phyloP scores from a whole-genome alignment of 2,113 vertebrate genomes.

The Salvator merianae region DNA sequence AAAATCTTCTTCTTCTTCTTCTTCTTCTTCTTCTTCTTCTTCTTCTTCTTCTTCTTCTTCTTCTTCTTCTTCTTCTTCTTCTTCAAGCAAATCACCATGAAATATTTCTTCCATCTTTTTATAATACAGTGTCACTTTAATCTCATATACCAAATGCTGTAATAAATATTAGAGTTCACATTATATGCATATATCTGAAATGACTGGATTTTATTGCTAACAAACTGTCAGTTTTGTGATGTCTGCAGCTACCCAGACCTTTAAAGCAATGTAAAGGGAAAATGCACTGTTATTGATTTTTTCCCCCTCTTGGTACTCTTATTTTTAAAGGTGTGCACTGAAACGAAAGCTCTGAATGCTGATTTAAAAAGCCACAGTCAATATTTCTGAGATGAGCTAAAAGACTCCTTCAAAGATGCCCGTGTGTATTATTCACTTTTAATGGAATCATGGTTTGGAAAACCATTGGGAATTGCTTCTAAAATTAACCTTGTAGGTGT shows the following conservation, averaged over 20 bases:
- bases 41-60: no score
- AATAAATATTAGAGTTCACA: constrained; percentile 22
- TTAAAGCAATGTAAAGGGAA: neutral
- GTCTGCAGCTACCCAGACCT: constrained; percentile 33
- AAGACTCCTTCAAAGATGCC: constrained; percentile 22
- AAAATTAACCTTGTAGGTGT: constrained; percentile 32
- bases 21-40: no score
- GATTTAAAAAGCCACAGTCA: constrained; percentile 31
- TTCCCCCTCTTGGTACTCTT: constrained; percentile 16
- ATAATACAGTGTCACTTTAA: neutral
- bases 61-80: no score
- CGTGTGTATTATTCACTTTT: constrained; percentile 42
- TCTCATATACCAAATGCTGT: constrained; percentile 15
- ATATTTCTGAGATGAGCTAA: constrained; percentile 38
- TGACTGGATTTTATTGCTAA: constrained; percentile 31
- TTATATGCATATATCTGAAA: neutral
- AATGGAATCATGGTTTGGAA: constrained; percentile 29
- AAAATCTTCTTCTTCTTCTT: neutral
- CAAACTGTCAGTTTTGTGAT: constrained; percentile 23
- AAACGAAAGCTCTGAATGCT: constrained; percentile 33
- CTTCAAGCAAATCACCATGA: no score
- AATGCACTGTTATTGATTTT: neutral
- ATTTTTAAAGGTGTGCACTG: constrained; percentile 31
- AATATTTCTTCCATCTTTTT: neutral
- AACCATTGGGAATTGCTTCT: constrained; percentile 27